phyloP scores from a whole-genome alignment of 2,113 vertebrate genomes.

The Tapirus terrestris region DNA sequence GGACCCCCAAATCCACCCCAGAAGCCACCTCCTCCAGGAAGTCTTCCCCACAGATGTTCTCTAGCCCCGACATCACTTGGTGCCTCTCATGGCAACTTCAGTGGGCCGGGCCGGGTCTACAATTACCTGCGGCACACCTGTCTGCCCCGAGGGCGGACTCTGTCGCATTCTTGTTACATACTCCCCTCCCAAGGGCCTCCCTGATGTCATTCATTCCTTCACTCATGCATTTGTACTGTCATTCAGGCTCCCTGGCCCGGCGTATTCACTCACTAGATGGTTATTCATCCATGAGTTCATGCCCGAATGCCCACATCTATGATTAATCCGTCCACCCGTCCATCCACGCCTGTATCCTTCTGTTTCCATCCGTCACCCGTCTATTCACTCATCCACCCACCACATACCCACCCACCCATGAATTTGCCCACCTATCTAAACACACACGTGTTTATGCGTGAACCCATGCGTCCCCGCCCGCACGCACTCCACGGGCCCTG shows the following conservation, averaged over 20 bases:
- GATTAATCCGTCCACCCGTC: neutral
- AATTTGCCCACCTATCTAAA: constrained; percentile 17
- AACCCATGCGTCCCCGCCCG: neutral
- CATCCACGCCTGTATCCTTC: neutral
- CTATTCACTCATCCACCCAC: neutral
- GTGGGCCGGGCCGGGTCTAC: fast-evolving
- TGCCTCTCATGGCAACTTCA: neutral
- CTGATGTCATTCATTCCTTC: neutral
- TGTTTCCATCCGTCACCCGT: neutral
- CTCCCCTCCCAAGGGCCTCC: neutral
- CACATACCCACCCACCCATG: neutral
- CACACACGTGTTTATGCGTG: neutral
- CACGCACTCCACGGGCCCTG: neutral
- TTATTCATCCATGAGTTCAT: neutral
- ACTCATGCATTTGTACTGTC: neutral
- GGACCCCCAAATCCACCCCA: neutral
- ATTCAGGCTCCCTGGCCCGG: neutral
- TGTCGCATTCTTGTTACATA: neutral
- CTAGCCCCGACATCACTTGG: too few relatives aligned
- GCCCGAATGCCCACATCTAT: neutral
- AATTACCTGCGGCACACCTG: neutral
- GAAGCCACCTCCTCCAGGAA: neutral
- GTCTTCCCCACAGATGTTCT: neutral
- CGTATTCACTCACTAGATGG: neutral
- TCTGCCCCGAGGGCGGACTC: neutral